phyloP scores from a whole-genome alignment of 2,888 invertebrate species.

The Limenitis camilla region DNA sequence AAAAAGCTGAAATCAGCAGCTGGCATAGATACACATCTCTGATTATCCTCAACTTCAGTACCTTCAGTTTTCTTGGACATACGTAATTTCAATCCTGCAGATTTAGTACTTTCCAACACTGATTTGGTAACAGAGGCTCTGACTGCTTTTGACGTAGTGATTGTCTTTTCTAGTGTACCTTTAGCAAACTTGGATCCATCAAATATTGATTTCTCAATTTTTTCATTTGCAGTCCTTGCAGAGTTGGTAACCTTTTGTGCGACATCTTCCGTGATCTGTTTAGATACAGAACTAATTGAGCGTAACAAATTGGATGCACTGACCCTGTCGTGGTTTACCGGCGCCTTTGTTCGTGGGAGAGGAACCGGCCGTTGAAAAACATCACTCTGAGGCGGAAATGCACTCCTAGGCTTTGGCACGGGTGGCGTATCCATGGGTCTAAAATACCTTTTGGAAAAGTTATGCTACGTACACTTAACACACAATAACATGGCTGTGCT shows the following conservation, averaged over 20 bases:
- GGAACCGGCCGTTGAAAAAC: slow-evolving; percentile 67
- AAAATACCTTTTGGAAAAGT: slow-evolving; percentile 1
- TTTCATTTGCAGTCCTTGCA: slow-evolving; percentile 57
- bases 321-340: slow-evolving; percentile 43
- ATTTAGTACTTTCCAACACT: slow-evolving; percentile 77
- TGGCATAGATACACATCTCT: slow-evolving; percentile 74
- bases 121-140: slow-evolving; percentile 74
- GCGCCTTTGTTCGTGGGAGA: slow-evolving; percentile 63
- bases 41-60: slow-evolving; percentile 35
- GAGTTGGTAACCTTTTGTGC: slow-evolving; percentile 65
- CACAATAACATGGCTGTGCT: slow-evolving; percentile 20
- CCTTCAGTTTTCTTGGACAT: slow-evolving; percentile 42
- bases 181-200: slow-evolving; percentile 62
- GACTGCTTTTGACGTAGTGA: slow-evolving; percentile 65
- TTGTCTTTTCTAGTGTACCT: slow-evolving; percentile 63
- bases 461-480: background rate
- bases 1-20: slow-evolving; percentile 74
- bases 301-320: slow-evolving; percentile 62
- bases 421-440: slow-evolving; percentile 57
- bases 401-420: slow-evolving; percentile 58
- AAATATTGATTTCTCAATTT: slow-evolving; percentile 50
- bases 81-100: slow-evolving; percentile 67
- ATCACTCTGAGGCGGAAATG: slow-evolving; percentile 38
- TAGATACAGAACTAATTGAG: slow-evolving; percentile 72
- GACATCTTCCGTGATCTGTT: slow-evolving; percentile 73